Percentiles rank a stretch among this genome's conserved stretches.
These are phyloP conservation scores for Brachionus angularis DNA, from an alignment of 1,140 invertebrate species.

Conservation along the genomic window DNA sequence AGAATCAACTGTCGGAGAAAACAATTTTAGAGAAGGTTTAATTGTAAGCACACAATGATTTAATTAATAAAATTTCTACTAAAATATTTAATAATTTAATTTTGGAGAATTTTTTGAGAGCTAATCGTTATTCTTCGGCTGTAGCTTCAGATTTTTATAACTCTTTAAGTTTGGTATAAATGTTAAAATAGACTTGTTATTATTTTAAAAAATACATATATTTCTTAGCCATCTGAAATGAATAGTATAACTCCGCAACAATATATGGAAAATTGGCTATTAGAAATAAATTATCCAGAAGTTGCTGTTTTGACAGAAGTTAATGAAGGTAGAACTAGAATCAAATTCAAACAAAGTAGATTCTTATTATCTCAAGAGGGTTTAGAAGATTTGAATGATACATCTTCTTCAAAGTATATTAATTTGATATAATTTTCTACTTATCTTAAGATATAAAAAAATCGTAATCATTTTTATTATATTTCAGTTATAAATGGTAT, in stretches of 20 bases:
- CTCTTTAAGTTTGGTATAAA: conserved; percentile 14
- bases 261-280: conserved; percentile 43
- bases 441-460: neutral
- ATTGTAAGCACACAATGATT: conserved; percentile 62
- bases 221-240: conserved; percentile 33
- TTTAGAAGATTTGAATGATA: neutral
- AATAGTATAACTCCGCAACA: conserved; percentile 1
- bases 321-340: neutral
- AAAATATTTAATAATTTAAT: neutral
- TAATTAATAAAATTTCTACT: neutral
- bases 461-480: neutral
- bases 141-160: conserved; percentile 27
- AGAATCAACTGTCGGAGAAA: conserved; percentile 25
- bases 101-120: conserved; percentile 29
- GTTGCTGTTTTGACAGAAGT: conserved; percentile 21
- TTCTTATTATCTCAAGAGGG: conserved; percentile 31
- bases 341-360: conserved; percentile 20
- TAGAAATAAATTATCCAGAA: conserved; percentile 40
- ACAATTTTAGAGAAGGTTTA: conserved; percentile 34
- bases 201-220: neutral
- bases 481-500: conserved; percentile 28
- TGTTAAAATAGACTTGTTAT: neutral
- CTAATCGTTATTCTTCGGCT: conserved; percentile 2
- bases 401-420: neutral
- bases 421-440: neutral